These are phyloP conservation scores for Amphiprion clarkii DNA, from an alignment of 2,797 vertebrate species.

Conservation along the genomic window DNA sequence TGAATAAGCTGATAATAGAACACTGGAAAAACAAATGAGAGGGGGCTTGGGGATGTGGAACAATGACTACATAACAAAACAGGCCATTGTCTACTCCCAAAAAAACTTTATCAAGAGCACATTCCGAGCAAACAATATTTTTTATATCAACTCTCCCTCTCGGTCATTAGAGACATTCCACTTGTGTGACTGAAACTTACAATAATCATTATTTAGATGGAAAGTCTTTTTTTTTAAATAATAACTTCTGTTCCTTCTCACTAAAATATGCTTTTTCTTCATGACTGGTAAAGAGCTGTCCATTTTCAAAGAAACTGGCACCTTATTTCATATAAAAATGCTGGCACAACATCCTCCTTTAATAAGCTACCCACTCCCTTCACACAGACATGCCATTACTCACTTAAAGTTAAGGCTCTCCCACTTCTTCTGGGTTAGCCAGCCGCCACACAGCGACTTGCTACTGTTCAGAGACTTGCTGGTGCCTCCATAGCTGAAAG, in stretches of 20 bases:
- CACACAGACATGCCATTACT: slow-evolving; percentile 71
- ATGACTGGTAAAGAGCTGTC: slow-evolving; percentile 27
- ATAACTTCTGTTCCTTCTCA: slow-evolving; percentile 46
- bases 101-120: slow-evolving; percentile 30
- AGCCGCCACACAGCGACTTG: slow-evolving; percentile 73
- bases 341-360: slow-evolving; percentile 40
- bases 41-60: slow-evolving; percentile 3
- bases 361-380: slow-evolving; percentile 52
- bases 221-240: slow-evolving; percentile 34
- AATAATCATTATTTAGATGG: slow-evolving; percentile 28
- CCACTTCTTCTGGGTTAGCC: slow-evolving; percentile 80
- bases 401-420: slow-evolving; percentile 84
- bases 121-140: background rate
- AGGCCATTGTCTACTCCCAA: slow-evolving; percentile 20
- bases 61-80: slow-evolving; percentile 46
- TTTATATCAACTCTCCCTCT: slow-evolving; percentile 17
- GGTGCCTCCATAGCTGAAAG: slow-evolving; percentile 73
- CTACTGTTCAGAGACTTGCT: slow-evolving; percentile 69
- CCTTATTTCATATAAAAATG: slow-evolving; percentile 57
- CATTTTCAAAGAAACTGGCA: slow-evolving; percentile 50
- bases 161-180: slow-evolving; percentile 42
- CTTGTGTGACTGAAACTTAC: slow-evolving; percentile 24
- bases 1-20: slow-evolving; percentile 53
- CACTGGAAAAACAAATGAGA: slow-evolving; percentile 40
- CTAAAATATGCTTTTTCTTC: slow-evolving; percentile 39